Percentiles rank a stretch among this genome's conserved stretches.
These are phyloP conservation scores for Druon quercuslanigerum DNA, from an alignment of 1,140 invertebrate genomes.

Conservation along the genomic window DNA sequence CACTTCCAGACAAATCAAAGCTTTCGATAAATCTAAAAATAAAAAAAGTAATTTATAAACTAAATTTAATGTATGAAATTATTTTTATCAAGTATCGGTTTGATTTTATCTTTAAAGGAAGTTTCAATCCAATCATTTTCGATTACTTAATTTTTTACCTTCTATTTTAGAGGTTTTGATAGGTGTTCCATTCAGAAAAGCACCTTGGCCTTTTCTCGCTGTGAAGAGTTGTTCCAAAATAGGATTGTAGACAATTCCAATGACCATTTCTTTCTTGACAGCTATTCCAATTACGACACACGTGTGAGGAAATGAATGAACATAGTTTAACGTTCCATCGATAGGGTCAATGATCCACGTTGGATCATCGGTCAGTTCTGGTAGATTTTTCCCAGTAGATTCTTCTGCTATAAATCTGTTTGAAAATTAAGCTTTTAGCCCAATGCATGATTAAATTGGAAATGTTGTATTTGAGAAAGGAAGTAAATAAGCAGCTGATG, in stretches of 20 bases:
- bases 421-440: constrained; percentile 17
- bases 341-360: constrained; percentile 95
- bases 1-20: constrained; percentile 65
- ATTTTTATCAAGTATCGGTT: neutral
- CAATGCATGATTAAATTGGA: no score
- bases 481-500: no score
- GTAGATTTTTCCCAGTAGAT: constrained; percentile 77
- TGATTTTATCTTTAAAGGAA: no score
- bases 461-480: no score
- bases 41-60: neutral
- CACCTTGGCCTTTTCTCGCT: constrained; percentile 84
- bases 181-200: constrained; percentile 80
- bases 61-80: neutral
- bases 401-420: constrained; percentile 91
- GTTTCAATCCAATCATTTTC: no score
- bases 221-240: constrained; percentile 85
- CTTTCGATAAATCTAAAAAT: constrained; percentile 62
- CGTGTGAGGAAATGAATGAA: constrained; percentile 80
- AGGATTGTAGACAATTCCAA: constrained; percentile 88
- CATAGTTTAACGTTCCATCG: constrained; percentile 86
- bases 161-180: constrained; percentile 60
- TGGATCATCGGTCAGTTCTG: constrained; percentile 84
- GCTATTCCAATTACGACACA: constrained; percentile 83
- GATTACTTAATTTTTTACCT: constrained; percentile 47
- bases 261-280: constrained; percentile 81